phyloP scores from a whole-genome alignment of 2,113 vertebrate species.

The Proterorhinus semilunaris region DNA sequence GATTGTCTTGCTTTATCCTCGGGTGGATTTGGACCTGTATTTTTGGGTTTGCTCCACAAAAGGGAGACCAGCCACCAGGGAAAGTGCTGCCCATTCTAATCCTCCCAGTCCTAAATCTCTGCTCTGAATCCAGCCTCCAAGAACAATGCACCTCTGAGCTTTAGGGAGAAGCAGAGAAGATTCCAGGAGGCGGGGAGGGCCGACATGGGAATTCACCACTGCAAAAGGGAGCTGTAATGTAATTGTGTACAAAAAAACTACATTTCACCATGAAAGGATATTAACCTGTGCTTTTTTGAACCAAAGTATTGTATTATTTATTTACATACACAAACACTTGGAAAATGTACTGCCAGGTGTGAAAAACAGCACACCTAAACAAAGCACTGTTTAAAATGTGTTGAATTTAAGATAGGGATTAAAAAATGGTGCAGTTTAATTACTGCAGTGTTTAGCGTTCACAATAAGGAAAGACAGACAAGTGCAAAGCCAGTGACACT shows the following conservation, averaged over 20 bases:
- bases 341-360: constrained; percentile 15
- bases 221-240: constrained; percentile 44
- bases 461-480: no score
- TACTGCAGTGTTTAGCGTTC: no score
- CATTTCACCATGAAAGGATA: constrained; percentile 42
- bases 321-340: constrained; percentile 17
- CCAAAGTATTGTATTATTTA: constrained; percentile 22
- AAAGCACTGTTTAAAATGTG: not conserved
- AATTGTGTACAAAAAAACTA: constrained; percentile 58
- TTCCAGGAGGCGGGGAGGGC: constrained; percentile 13
- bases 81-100: constrained; percentile 62
- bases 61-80: constrained; percentile 63
- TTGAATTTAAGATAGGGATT: no score
- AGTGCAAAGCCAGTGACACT: no score
- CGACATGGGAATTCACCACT: constrained; percentile 44
- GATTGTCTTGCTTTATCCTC: constrained; percentile 68
- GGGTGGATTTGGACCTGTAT: constrained; percentile 64
- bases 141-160: constrained; percentile 63
- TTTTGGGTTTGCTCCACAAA: constrained; percentile 68
- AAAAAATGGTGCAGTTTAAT: no score
- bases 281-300: constrained; percentile 29
- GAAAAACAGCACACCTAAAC: not conserved
- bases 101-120: constrained; percentile 73
- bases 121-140: constrained; percentile 58
- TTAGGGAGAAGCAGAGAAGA: constrained; percentile 42